Evolutionary conservation across 2,113 vertebrate genomes (phyloP), one percentile per base, ranked within the genome.

Genomic region (Hippoglossus stenolepis): DNA sequence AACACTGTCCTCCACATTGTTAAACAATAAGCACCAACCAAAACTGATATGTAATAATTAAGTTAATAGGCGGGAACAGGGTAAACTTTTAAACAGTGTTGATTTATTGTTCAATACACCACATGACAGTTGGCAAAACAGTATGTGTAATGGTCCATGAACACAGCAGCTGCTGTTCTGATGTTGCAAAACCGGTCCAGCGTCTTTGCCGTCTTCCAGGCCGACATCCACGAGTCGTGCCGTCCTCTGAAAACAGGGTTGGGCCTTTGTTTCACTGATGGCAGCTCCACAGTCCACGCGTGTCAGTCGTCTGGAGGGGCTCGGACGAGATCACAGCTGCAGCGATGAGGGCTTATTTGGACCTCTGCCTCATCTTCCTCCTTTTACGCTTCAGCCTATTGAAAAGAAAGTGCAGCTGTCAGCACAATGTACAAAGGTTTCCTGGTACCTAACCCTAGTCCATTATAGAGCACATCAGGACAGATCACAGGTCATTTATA

Each of bases 331-430:
- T 60, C 49, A 75, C 87, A 90, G 86, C 90, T 76, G 73, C 2
- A 4, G 26, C 70, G 84, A 81, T 79, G 84, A 87, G 80, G 71
- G 85, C 83, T 94, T 96, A 98, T 94, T 97, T 97, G 54, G 97
- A 97, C 95, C 97, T 97, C 92, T 97, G 97, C 94, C 97, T 96
- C 97, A 98, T 98, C 97, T 97, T 98, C 91, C 97, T 89, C 90
- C 97, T 96, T 93, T 98, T 97, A 90, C 96, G 97, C 96, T 97
- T 97, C 96, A 98, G 96, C 91, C 97, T 98, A 65, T 65, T 23
- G 2, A 26, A 58, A 61, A 38, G 1, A 26, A 60, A 68, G 0
- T 0, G 1, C 7, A 75, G 7, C 6, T 0, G 12, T 82, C 9
- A 72, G 4, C 9, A 66, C 73, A 21, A 43, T 0, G 18, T 43